phyloP scores from a whole-genome alignment of 2,888 invertebrate genomes.

The Meandrusa payeni region DNA sequence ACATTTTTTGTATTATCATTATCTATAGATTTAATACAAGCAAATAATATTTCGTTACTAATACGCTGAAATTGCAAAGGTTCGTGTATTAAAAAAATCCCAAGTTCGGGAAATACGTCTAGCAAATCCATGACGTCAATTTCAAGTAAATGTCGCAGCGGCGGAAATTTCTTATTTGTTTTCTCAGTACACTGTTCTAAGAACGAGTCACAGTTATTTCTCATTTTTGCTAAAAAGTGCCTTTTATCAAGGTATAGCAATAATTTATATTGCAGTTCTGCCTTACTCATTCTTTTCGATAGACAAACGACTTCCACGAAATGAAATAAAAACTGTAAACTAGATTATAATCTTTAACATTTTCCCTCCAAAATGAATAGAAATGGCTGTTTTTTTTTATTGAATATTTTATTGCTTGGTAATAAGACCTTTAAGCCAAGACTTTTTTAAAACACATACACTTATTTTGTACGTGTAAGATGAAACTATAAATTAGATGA shows the following conservation, averaged over 20 bases:
- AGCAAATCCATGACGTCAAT: constrained; percentile 61
- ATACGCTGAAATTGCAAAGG: constrained; percentile 51
- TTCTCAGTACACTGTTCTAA: constrained; percentile 45
- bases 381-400: no score
- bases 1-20: constrained; percentile 37
- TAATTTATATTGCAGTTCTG: constrained; percentile 51
- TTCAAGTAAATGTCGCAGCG: constrained; percentile 51
- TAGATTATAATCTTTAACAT: constrained; percentile 2
- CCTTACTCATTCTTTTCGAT: constrained; percentile 28
- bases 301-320: no score
- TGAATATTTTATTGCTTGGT: no score
- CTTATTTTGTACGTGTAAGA: no score
- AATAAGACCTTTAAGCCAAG: no score
- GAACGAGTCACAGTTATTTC: constrained; percentile 46
- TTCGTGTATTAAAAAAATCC: constrained; percentile 51
- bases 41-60: constrained; percentile 56
- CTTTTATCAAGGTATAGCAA: constrained; percentile 63
- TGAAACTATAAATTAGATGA: no score
- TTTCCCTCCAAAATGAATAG: constrained; percentile 23
- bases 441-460: no score
- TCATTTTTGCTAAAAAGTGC: constrained; percentile 49
- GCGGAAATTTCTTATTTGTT: constrained; percentile 52
- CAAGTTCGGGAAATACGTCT: constrained; percentile 48
- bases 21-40: constrained; percentile 48
- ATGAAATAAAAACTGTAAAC: no score